Conservation (phyloP, 2,888 invertebrate genomes). For the Noctua fimbriata region DNA sequence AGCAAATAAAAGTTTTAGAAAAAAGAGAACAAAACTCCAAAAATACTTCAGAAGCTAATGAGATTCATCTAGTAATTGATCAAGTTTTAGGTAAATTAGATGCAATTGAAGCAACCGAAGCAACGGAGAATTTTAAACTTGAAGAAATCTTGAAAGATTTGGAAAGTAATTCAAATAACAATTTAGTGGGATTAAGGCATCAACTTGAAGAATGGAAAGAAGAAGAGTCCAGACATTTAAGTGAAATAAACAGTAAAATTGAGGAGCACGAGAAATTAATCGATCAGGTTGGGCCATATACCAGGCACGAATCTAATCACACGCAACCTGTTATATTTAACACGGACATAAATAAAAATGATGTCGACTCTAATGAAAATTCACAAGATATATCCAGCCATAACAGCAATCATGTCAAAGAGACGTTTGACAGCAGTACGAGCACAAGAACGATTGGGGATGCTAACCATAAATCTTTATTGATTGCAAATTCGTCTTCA, state of each 20-base stretch:
- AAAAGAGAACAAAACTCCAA: slow-evolving; percentile 72
- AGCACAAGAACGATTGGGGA: background rate
- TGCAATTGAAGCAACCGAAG: slow-evolving; percentile 64
- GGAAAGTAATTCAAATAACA: slow-evolving; percentile 66
- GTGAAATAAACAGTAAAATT: slow-evolving; percentile 57
- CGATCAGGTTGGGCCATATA: slow-evolving; percentile 7
- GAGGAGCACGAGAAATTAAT: slow-evolving; percentile 54
- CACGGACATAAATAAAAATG: background rate
- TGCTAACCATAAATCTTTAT: background rate
- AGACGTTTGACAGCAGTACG: background rate
- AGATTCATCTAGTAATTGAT: slow-evolving; percentile 75
- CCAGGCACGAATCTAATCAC: background rate
- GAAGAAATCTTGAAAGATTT: slow-evolving; percentile 71
- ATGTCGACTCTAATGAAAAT: background rate
- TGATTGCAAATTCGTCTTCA: background rate
- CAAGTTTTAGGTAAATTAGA: slow-evolving; percentile 68
- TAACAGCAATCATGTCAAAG: background rate
- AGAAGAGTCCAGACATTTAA: slow-evolving; percentile 63
- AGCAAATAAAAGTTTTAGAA: slow-evolving; percentile 75
- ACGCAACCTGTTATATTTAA: slow-evolving; percentile 6
- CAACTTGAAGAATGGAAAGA: slow-evolving; percentile 69
- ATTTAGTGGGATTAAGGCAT: slow-evolving; percentile 59
- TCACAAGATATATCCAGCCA: background rate
- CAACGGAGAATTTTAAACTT: slow-evolving; percentile 70
- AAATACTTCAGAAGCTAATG: slow-evolving; percentile 70